Evolutionary conservation across 2,888 invertebrate genomes (phyloP).

Genomic region (Drosophila siamana): DNA sequence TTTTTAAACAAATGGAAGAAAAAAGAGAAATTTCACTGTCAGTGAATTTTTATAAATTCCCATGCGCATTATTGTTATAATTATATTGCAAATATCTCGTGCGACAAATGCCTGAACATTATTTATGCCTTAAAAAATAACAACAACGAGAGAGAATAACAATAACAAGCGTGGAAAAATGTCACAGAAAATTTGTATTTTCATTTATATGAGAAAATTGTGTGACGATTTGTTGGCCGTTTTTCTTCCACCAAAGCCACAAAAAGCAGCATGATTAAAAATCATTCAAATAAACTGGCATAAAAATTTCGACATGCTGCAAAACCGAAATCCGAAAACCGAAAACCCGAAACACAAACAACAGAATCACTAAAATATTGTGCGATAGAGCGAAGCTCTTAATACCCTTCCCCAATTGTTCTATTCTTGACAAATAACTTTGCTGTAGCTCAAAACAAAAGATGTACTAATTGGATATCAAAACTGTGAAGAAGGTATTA

Average conservation of each 20-base stretch:
- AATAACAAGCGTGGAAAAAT: constrained; percentile 48
- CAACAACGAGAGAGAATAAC: constrained; percentile 18
- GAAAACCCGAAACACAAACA: constrained; percentile 15
- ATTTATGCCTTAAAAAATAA: constrained; percentile 55
- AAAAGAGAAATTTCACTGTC: constrained; percentile 41
- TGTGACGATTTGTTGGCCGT: constrained; percentile 33
- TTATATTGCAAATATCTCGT: constrained; percentile 66
- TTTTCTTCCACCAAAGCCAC: constrained; percentile 20
- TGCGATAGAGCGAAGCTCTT: background rate
- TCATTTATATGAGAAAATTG: constrained; percentile 41
- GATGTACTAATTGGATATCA: too few species aligned
- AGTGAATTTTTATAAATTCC: constrained; percentile 61
- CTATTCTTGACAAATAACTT: too few species aligned
- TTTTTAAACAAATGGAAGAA: constrained; percentile 26
- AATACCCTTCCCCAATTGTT: background rate
- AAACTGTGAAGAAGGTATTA: too few species aligned
- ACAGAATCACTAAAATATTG: constrained; percentile 2
- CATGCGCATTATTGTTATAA: constrained; percentile 47
- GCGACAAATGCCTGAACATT: constrained; percentile 69
- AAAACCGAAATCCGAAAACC: constrained; percentile 12
- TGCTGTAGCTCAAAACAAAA: too few species aligned
- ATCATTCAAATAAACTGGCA: constrained; percentile 50
- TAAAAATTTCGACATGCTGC: constrained; percentile 35
- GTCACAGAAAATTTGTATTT: constrained; percentile 42
- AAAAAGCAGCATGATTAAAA: constrained; percentile 49